Base-by-base conservation (phyloP, 2,797 vertebrate species). In the Leuciscus waleckii region DNA sequence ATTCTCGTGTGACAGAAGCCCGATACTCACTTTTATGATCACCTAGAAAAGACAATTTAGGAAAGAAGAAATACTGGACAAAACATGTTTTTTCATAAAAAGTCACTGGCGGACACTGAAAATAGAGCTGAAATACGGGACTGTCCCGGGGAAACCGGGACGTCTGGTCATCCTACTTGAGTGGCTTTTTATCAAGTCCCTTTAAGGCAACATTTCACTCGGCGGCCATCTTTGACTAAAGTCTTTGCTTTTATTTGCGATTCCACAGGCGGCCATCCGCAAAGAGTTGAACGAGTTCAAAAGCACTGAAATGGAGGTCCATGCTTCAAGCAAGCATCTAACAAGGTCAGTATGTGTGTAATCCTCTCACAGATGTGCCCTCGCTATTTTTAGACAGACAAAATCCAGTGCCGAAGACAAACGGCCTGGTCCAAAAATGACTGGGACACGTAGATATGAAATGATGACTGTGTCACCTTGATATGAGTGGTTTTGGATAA, bases 281-380 rank as follows among this genome's bases (percentile, higher is more conserved):
- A 99, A 99, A 92, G 98, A 99, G 92, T 95, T 99, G 88, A 99
- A 99, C n/a, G 98, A 99, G 89, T 99, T 99, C 95, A 99, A 99
- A 93, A 99, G 98, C 91, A 99, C 98, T 0, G 98, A 99, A 93
- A 99, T 99, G 98, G 98, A 99, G 93, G 98, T 99, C 77, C 98
- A 99, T 1, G 98, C 97, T 83, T 99, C 98, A 4, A 99, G 98
- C 96, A 99, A 98, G 95, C 98, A 99, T 91, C 94, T 99, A 95
- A 99, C 98, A 78, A 98, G 98, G 98, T 99, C 92, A 93, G 97
- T 93, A 19, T 90, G 71, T 78, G 43, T 51, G 79, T 46, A 19
- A 69, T 16, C 1, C 32, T 49, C 79, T 75, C 21, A 65, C 78
- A 63, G 56, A 43, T 84, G 70, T 35, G 81, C 19, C 0, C 35